These are phyloP conservation scores for Hyles euphorbiae DNA, from an alignment of 1,140 invertebrate species.

Conservation along the genomic window DNA sequence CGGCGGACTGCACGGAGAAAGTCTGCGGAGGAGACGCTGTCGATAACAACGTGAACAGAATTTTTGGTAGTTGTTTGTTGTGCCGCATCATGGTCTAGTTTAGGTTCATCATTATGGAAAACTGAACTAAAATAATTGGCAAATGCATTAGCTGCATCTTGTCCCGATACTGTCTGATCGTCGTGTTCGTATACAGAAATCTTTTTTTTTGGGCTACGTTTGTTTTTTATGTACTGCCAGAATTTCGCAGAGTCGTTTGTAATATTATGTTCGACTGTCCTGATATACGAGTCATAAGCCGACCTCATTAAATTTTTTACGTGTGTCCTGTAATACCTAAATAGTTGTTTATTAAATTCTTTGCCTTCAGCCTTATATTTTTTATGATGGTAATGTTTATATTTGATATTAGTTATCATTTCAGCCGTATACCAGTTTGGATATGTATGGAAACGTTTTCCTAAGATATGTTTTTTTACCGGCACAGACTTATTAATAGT, in stretches of 20 bases:
- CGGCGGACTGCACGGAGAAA: background rate
- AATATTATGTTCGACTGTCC: constrained; percentile 7
- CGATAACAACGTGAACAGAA: too few species aligned
- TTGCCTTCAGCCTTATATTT: constrained; percentile 4
- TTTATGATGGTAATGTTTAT: constrained; percentile 5
- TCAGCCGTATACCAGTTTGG: constrained; percentile 7
- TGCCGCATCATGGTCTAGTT: constrained; percentile 3
- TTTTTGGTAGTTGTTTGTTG: background rate
- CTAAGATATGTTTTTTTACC: background rate
- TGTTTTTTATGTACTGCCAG: background rate
- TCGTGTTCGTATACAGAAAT: background rate
- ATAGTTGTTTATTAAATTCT: constrained; percentile 12
- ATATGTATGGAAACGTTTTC: background rate
- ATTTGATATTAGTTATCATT: constrained; percentile 6
- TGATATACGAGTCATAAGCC: constrained; percentile 8
- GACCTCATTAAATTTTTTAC: constrained; percentile 9
- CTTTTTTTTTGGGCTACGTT: too few species aligned
- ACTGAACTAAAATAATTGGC: constrained; percentile 13
- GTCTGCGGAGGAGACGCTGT: too few species aligned
- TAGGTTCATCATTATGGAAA: constrained; percentile 1
- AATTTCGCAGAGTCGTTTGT: constrained; percentile 5
- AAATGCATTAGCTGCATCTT: constrained; percentile 12
- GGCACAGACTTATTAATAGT: constrained; percentile 2
- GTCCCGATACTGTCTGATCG: constrained; percentile 1
- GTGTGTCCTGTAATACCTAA: constrained; percentile 11